Conservation (phyloP, 2,113 vertebrate genomes). For the Nematolebias whitei region DNA sequence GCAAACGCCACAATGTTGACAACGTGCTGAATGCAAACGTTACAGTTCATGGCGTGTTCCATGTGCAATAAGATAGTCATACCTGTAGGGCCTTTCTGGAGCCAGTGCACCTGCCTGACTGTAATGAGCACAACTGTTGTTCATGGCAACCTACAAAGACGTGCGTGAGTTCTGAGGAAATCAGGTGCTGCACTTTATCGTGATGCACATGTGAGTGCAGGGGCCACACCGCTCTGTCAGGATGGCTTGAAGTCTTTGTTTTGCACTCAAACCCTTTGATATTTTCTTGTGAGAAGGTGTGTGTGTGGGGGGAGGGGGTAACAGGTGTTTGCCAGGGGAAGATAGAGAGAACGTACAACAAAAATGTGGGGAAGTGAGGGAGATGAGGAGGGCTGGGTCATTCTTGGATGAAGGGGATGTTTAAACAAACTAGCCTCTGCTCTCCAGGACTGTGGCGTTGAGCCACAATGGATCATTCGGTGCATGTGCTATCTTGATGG, state of each 20-base stretch:
- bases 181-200: slow-evolving; percentile 53
- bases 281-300: slow-evolving; percentile 47
- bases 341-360: too few relatives aligned
- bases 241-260: slow-evolving; percentile 63
- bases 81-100: slow-evolving; percentile 37
- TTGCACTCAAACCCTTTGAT: slow-evolving; percentile 63
- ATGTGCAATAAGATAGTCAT: slow-evolving; percentile 34
- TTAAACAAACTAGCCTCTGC: slow-evolving; percentile 13
- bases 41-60: slow-evolving; percentile 18
- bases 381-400: slow-evolving; percentile 1
- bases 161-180: slow-evolving; percentile 48
- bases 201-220: slow-evolving; percentile 50
- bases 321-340: slow-evolving; percentile 37
- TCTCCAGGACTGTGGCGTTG: slow-evolving; percentile 17
- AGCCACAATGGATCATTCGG: slow-evolving; percentile 24
- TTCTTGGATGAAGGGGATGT: slow-evolving; percentile 13
- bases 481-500: slow-evolving; percentile 31
- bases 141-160: slow-evolving; percentile 61
- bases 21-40: neutral
- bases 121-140: slow-evolving; percentile 51
- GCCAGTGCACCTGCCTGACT: slow-evolving; percentile 38
- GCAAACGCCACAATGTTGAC: slow-evolving; percentile 18
- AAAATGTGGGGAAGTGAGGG: too few relatives aligned
- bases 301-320: neutral
- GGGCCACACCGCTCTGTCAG: slow-evolving; percentile 27